These are phyloP conservation scores for Brassicogethes aeneus DNA, from an alignment of 2,888 invertebrate genomes.

Conservation along the genomic window DNA sequence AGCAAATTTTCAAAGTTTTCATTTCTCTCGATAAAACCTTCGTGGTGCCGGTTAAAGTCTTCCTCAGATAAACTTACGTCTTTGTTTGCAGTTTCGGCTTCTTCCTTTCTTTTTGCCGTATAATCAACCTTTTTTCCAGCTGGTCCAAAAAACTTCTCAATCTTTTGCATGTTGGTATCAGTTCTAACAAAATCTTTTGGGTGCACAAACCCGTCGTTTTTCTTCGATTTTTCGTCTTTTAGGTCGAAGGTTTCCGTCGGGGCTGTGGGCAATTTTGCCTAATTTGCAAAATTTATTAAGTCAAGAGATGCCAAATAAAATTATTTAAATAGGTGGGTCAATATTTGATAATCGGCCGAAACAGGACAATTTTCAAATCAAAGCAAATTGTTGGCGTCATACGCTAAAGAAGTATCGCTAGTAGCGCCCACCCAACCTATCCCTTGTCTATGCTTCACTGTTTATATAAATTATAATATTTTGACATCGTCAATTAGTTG, in stretches of 20 bases:
- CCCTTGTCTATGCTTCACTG: too few relatives aligned
- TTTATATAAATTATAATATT: too few relatives aligned
- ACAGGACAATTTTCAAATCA: too few relatives aligned
- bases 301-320: too few relatives aligned
- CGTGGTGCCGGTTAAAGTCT: constrained; percentile 20
- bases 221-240: constrained; percentile 14
- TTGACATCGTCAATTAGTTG: too few relatives aligned
- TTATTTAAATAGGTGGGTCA: too few relatives aligned
- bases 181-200: constrained; percentile 71
- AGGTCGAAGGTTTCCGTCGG: constrained; percentile 28
- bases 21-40: constrained; percentile 21
- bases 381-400: too few relatives aligned
- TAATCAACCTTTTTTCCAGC: too few relatives aligned
- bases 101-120: constrained; percentile 7
- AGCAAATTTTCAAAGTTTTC: constrained; percentile 22
- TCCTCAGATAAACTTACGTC: constrained; percentile 23
- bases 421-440: too few relatives aligned
- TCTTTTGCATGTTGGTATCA: constrained; percentile 72
- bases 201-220: constrained; percentile 39
- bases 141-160: constrained; percentile 71
- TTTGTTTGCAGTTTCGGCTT: constrained; percentile 2
- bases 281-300: too few relatives aligned
- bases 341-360: too few relatives aligned
- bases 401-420: too few relatives aligned
- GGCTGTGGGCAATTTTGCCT: constrained; percentile 41